A percentile compares a stretch with the other conserved stretches of the same genome.
phyloP scores from a whole-genome alignment of 2,888 invertebrate species.

The Meiosimyza decipiens region DNA sequence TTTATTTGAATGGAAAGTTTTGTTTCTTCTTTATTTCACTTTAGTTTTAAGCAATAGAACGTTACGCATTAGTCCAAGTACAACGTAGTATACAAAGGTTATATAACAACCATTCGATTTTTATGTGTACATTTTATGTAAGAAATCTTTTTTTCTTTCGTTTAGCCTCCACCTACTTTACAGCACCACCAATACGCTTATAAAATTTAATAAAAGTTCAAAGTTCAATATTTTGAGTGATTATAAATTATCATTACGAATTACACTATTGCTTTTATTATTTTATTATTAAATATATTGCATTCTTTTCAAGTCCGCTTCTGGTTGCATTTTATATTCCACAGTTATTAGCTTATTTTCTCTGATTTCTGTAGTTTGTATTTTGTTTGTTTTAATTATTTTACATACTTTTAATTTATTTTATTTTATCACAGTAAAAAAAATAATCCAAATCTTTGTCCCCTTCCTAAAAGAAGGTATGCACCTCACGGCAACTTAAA shows the following conservation, averaged over 20 bases:
- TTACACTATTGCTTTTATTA: too few species aligned
- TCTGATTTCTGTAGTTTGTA: slow-evolving; percentile 19
- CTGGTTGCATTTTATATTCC: not conserved
- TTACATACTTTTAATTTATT: slow-evolving; percentile 56
- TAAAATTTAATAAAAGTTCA: not conserved
- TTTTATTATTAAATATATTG: not conserved
- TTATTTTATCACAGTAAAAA: slow-evolving; percentile 63
- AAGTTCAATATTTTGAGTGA: not conserved
- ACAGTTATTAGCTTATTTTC: not conserved
- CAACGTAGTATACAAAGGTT: too few species aligned
- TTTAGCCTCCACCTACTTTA: not conserved
- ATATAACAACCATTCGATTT: too few species aligned
- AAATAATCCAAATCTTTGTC: slow-evolving; percentile 52
- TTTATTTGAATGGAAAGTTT: too few species aligned
- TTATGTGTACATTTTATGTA: too few species aligned
- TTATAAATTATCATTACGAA: too few species aligned
- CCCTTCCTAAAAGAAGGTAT: slow-evolving; percentile 57
- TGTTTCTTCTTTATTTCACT: not conserved
- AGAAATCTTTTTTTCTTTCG: too few species aligned
- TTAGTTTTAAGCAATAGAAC: too few species aligned
- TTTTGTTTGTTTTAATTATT: slow-evolving; percentile 36
- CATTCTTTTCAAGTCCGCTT: not conserved
- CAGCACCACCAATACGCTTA: not conserved
- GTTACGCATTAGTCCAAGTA: too few species aligned
- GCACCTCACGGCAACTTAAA: slow-evolving; percentile 63